Percentiles rank a stretch among this genome's conserved stretches.
Conservation (phyloP, 2,113 vertebrate genomes). For the Sebastes schlegelii region DNA sequence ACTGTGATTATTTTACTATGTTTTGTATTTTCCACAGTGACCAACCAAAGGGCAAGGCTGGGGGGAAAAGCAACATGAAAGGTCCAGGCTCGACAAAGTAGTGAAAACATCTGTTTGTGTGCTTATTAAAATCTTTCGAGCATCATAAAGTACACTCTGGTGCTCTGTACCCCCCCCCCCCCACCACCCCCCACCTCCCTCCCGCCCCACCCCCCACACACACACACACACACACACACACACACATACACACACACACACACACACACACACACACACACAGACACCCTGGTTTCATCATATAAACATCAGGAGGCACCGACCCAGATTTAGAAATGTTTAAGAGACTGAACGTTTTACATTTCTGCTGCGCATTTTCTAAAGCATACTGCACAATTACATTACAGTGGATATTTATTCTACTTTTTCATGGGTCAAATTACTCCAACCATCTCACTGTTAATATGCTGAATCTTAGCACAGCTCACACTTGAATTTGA, state of each 20-base stretch:
- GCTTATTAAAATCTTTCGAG: slow-evolving; percentile 71
- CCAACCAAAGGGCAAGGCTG: slow-evolving; percentile 66
- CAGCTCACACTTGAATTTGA: not conserved
- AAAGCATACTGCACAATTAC: not conserved
- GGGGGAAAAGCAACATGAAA: slow-evolving; percentile 67
- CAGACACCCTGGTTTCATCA: slow-evolving; percentile 10
- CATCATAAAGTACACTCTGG: slow-evolving; percentile 17
- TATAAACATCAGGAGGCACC: slow-evolving; percentile 9
- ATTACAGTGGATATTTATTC: not conserved
- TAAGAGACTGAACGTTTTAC: not conserved
- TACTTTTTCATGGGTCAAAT: slow-evolving; percentile 1
- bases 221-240: not conserved
- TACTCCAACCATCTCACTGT: not conserved
- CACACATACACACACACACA: slow-evolving; percentile 10
- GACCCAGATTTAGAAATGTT: slow-evolving; percentile 7
- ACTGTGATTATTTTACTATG: not conserved
- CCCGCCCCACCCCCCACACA: slow-evolving; percentile 1
- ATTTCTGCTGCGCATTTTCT: slow-evolving; percentile 7
- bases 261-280: slow-evolving; percentile 4
- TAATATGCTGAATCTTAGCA: not conserved
- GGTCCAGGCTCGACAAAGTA: slow-evolving; percentile 78
- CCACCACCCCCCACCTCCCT: not conserved
- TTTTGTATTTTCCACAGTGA: slow-evolving; percentile 79
- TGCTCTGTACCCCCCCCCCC: slow-evolving; percentile 15
- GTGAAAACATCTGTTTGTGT: slow-evolving; percentile 60